Evolutionary conservation across 2,797 vertebrate genomes (phyloP).

Genomic region (Chelonia mydas): DNA sequence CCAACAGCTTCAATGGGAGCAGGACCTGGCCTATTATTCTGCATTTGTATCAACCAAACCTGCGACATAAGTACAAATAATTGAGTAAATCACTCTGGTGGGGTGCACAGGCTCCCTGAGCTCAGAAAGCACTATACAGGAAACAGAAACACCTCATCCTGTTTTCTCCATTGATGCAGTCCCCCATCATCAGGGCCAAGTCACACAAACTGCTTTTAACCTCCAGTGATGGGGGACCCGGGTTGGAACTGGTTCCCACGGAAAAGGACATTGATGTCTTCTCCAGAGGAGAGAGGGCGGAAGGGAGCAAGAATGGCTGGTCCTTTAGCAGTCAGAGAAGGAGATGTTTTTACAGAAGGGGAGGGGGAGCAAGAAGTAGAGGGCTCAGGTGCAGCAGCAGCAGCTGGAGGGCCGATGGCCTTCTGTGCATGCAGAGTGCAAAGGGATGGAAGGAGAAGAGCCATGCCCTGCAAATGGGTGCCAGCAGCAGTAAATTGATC

Average conservation of each 20-base stretch:
- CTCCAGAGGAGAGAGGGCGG: no score
- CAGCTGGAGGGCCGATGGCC: neutral
- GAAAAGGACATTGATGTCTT: no score
- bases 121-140: no score
- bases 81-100: no score
- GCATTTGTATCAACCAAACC: neutral
- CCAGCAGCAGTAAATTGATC: neutral
- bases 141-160: neutral
- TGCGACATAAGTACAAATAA: neutral
- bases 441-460: neutral
- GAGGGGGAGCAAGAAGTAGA: neutral
- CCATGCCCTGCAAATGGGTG: no score
- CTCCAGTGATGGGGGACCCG: no score
- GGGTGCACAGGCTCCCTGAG: no score
- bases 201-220: neutral
- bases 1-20: fast-evolving
- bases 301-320: fast-evolving
- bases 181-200: neutral
- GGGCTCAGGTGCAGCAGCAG: neutral
- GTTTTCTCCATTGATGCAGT: neutral
- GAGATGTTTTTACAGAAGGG: neutral
- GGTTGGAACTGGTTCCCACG: no score
- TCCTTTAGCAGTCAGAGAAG: neutral
- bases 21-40: neutral
- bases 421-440: neutral